phyloP scores from a whole-genome alignment of 2,797 vertebrate genomes.

The Sciurus carolinensis region DNA sequence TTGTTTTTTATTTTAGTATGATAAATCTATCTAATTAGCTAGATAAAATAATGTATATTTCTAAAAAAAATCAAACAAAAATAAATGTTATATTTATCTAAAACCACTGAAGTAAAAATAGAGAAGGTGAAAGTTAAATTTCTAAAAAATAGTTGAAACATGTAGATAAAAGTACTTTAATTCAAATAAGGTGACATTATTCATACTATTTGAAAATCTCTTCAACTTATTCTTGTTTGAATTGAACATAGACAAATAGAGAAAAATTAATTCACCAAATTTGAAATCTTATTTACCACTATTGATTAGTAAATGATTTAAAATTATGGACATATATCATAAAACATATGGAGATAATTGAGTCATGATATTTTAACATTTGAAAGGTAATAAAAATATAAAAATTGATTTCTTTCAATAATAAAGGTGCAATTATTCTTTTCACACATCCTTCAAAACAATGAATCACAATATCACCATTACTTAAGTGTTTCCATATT shows the following conservation, averaged over 20 bases:
- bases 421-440: neutral
- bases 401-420: neutral
- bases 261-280: neutral
- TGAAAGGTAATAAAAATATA: neutral
- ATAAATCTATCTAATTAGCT: neutral
- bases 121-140: neutral
- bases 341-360: neutral
- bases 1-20: neutral
- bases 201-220: neutral
- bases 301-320: neutral
- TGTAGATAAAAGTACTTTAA: neutral
- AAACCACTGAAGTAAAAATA: neutral
- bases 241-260: neutral
- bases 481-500: neutral
- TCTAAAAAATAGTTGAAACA: neutral
- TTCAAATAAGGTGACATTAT: neutral
- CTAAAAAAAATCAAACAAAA: neutral
- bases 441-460: neutral
- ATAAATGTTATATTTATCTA: neutral
- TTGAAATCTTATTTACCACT: neutral
- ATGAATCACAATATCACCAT: neutral
- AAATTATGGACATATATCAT: neutral
- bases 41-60: neutral
- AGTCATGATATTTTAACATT: neutral
- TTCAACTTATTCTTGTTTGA: neutral